phyloP scores from a whole-genome alignment of 2,113 vertebrate species.

The Atrichornis clamosus region DNA sequence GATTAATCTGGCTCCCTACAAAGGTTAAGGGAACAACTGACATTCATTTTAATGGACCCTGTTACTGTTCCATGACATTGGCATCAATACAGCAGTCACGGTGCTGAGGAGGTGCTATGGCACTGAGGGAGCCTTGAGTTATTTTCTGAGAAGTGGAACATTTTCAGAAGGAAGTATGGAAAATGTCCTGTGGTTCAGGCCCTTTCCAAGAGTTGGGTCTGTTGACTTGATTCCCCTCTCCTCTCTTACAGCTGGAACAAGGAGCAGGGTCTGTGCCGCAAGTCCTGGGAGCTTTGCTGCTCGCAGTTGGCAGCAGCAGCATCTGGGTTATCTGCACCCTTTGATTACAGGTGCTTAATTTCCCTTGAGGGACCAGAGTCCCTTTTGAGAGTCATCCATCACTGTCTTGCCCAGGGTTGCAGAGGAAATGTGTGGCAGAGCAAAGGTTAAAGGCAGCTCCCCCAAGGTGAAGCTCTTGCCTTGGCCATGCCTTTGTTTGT shows the following conservation, averaged over 20 bases:
- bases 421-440: neutral
- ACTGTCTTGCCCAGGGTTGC: neutral
- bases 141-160: neutral
- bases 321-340: neutral
- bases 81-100: neutral
- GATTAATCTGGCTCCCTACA: neutral
- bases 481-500: neutral
- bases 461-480: neutral
- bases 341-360: neutral
- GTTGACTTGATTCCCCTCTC: neutral
- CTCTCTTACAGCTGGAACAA: neutral
- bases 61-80: neutral
- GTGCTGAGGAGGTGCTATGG: neutral
- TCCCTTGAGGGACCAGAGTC: neutral
- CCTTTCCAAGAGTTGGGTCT: neutral
- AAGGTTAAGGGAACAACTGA: neutral
- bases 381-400: neutral
- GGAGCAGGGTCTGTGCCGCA: neutral
- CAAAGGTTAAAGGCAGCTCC: neutral
- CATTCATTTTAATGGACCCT: neutral
- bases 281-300: neutral
- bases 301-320: neutral
- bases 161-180: constrained; percentile 10
- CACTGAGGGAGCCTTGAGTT: neutral
- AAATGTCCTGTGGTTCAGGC: neutral